Conservation (phyloP, 2,888 invertebrate species). For the Polydrusus pterygomalis region DNA sequence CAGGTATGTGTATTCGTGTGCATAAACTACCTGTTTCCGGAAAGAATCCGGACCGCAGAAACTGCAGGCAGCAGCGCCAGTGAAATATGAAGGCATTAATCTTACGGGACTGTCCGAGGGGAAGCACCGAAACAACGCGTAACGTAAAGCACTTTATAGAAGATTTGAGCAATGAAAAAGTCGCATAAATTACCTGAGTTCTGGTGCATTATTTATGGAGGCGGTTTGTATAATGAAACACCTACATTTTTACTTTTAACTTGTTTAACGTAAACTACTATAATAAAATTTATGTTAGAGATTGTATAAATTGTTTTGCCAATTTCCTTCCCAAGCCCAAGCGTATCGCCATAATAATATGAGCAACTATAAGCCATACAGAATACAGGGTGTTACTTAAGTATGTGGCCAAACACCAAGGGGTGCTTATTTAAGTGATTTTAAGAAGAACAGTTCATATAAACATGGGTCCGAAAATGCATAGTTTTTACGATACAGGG, state of each 20-base stretch:
- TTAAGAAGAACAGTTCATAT: too few relatives aligned
- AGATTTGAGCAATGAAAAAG: slow-evolving; percentile 45
- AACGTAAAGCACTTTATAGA: slow-evolving; percentile 41
- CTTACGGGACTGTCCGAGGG: slow-evolving; percentile 39
- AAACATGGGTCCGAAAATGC: too few relatives aligned
- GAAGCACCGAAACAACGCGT: slow-evolving; percentile 44
- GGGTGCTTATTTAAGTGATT: too few relatives aligned
- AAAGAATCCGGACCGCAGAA: slow-evolving; percentile 39
- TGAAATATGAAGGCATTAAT: slow-evolving; percentile 46
- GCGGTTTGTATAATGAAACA: slow-evolving; percentile 28
- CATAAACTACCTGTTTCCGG: slow-evolving; percentile 38
- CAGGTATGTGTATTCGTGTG: slow-evolving; percentile 29
- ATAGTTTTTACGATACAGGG: too few relatives aligned
- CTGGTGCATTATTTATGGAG: slow-evolving; percentile 28
- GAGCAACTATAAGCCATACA: too few relatives aligned
- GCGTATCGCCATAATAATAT: too few relatives aligned
- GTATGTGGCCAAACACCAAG: too few relatives aligned
- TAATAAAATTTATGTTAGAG: too few relatives aligned
- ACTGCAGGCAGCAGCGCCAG: slow-evolving; percentile 30
- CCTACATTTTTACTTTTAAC: neutral
- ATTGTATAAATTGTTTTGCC: too few relatives aligned
- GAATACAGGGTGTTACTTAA: too few relatives aligned
- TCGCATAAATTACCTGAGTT: slow-evolving; percentile 35
- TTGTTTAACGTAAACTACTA: too few relatives aligned
- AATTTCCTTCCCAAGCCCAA: too few relatives aligned